Evolutionary conservation across 2,888 invertebrate genomes (phyloP).

Genomic region (Acanthosepion pharaonis): DNA sequence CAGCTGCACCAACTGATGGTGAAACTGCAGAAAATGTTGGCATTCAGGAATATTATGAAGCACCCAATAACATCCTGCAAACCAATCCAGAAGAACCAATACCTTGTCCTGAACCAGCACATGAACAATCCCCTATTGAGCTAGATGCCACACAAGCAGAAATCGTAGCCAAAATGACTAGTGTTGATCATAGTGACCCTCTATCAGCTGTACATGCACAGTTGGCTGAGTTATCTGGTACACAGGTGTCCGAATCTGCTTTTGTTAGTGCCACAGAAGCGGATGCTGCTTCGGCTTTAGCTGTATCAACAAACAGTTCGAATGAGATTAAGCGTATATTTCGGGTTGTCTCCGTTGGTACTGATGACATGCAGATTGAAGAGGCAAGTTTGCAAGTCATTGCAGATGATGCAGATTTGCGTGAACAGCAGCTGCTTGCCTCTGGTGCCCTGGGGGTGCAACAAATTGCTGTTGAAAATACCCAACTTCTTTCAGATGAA

Average conservation of each 20-base stretch:
- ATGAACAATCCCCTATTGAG: conserved; percentile 45
- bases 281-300: neutral
- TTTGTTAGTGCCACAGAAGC: conserved; percentile 37
- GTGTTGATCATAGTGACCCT: conserved; percentile 34
- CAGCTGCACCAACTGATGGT: conserved; percentile 44
- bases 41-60: conserved; percentile 37
- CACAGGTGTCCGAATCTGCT: conserved; percentile 8
- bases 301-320: conserved; percentile 38
- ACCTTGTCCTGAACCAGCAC: conserved; percentile 47
- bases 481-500: neutral
- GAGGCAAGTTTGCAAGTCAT: conserved; percentile 49
- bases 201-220: conserved; percentile 54
- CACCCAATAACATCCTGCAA: neutral
- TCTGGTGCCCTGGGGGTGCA: conserved; percentile 33
- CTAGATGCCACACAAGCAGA: conserved; percentile 20
- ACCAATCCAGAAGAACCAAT: conserved; percentile 40
- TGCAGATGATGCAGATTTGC: neutral
- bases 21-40: conserved; percentile 47
- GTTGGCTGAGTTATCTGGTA: conserved; percentile 53
- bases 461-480: neutral
- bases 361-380: conserved; percentile 64
- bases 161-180: conserved; percentile 46
- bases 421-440: neutral
- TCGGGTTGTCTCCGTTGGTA: conserved; percentile 63
- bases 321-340: conserved; percentile 52